These are phyloP conservation scores for Echinops telfairi DNA, from an alignment of 2,113 vertebrate species.

Conservation along the genomic window DNA sequence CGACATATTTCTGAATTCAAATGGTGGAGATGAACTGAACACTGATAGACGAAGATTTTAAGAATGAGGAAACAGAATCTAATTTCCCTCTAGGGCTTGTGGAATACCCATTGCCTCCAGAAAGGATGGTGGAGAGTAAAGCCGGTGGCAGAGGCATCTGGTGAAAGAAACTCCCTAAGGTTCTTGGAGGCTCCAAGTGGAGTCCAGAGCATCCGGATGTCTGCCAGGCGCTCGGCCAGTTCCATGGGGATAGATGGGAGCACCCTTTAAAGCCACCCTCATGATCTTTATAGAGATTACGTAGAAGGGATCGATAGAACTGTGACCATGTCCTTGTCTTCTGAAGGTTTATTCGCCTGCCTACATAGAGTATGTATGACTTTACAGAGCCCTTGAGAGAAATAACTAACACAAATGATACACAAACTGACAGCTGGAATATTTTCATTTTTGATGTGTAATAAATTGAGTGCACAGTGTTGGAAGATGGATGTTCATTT, in stretches of 20 bases:
- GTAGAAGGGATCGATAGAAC: neutral
- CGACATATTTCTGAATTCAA: neutral
- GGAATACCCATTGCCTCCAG: neutral
- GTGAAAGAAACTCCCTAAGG: neutral
- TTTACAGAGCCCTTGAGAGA: neutral
- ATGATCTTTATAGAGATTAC: neutral
- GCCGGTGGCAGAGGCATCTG: neutral
- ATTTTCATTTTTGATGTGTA: slow-evolving; percentile 26
- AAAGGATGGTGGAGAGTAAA: neutral
- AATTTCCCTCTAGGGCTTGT: neutral
- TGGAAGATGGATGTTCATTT: slow-evolving; percentile 27
- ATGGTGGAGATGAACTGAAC: slow-evolving; percentile 18
- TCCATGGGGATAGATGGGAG: neutral
- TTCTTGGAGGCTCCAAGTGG: no score
- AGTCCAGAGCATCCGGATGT: neutral
- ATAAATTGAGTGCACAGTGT: neutral
- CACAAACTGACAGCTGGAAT: neutral
- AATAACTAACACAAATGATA: neutral
- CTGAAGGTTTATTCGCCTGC: neutral
- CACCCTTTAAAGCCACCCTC: neutral
- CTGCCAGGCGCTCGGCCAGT: neutral
- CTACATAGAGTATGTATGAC: neutral
- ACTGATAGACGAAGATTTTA: neutral
- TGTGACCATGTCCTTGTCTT: neutral
- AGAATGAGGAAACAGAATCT: neutral